Percentiles rank a stretch among this genome's conserved stretches.
Evolutionary conservation across 2,113 vertebrate genomes (phyloP).

Genomic region (Mormoops blainvillei): DNA sequence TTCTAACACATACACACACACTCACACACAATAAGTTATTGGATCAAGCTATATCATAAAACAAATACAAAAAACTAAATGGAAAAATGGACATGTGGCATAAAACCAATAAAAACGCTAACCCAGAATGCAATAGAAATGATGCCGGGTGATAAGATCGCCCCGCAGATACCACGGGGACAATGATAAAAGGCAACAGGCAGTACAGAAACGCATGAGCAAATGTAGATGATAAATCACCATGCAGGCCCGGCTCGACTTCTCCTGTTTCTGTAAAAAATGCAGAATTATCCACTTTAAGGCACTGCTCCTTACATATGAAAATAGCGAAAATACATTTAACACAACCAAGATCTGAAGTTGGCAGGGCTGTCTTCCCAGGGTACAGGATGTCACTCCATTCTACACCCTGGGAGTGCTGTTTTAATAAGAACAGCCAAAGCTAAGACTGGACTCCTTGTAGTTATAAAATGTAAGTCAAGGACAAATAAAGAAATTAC

Average conservation of each 20-base stretch:
- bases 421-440: background rate
- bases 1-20: background rate
- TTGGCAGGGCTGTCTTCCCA: background rate
- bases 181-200: background rate
- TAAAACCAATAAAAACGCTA: background rate
- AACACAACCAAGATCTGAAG: background rate
- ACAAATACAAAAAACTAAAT: conserved; percentile 8
- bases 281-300: background rate
- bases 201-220: background rate
- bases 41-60: conserved; percentile 1
- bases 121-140: background rate
- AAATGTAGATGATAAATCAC: background rate
- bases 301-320: background rate
- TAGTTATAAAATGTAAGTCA: background rate
- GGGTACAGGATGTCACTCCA: background rate
- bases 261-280: background rate
- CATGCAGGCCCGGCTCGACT: fast-evolving
- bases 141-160: background rate
- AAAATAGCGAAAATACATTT: background rate
- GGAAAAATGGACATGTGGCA: background rate
- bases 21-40: background rate
- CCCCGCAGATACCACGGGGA: background rate
- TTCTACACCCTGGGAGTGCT: background rate
- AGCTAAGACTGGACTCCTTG: background rate
- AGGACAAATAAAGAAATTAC: background rate